phyloP scores from a whole-genome alignment of 1,140 invertebrate genomes.

The Lerema accius region DNA sequence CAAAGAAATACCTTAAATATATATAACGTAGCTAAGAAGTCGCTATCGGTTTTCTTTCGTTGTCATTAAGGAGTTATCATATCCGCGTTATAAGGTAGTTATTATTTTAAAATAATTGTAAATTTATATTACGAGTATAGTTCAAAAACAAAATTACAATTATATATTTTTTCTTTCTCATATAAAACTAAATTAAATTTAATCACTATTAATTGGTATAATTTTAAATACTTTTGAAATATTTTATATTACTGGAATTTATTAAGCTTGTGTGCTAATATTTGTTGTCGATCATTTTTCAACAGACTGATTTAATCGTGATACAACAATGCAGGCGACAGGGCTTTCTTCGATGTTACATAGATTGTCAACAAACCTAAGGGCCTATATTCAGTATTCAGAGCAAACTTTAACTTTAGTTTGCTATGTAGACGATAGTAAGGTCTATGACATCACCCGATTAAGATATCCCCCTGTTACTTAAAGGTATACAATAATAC shows the following conservation, averaged over 20 bases:
- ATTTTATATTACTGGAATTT: background rate
- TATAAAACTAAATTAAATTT: no score
- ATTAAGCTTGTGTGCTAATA: background rate
- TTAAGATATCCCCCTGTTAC: background rate
- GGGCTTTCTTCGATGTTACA: slow-evolving; percentile 6
- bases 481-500: no score
- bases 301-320: slow-evolving; percentile 15
- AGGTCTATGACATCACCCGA: background rate
- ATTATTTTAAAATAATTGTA: slow-evolving; percentile 13
- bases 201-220: no score
- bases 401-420: background rate
- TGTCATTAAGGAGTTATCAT: slow-evolving; percentile 11
- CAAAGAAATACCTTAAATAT: background rate
- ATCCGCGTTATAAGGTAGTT: slow-evolving; percentile 14
- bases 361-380: slow-evolving; percentile 7
- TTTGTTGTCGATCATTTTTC: slow-evolving; percentile 17
- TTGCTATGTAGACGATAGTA: background rate
- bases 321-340: slow-evolving; percentile 23
- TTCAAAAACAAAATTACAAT: no score
- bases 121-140: slow-evolving; percentile 1
- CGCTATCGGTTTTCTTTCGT: background rate
- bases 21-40: background rate
- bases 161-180: no score
- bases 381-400: slow-evolving; percentile 4
- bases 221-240: no score